These are phyloP conservation scores for Megaceryle maxima DNA, from an alignment of 2,113 vertebrate species.

Conservation along the genomic window DNA sequence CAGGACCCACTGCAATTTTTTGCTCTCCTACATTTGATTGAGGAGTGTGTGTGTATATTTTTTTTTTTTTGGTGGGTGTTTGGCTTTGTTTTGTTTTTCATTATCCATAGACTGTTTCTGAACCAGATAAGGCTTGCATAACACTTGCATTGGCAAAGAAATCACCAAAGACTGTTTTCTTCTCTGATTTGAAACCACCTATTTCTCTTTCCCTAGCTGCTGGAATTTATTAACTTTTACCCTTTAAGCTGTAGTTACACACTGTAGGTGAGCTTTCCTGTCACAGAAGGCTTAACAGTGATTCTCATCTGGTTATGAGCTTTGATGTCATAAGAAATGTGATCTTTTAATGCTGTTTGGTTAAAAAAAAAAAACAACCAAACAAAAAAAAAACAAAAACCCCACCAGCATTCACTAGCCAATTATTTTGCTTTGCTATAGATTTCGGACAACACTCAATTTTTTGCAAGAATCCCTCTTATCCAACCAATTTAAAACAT, in stretches of 20 bases:
- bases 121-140: not conserved
- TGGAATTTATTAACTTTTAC: not conserved
- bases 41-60: not conserved
- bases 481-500: not conserved
- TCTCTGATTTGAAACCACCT: not conserved
- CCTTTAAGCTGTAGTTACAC: not conserved
- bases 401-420: not conserved
- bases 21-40: not conserved
- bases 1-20: not conserved
- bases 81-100: not conserved
- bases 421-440: not conserved
- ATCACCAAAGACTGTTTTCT: not conserved
- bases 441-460: not conserved
- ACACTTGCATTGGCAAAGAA: not conserved
- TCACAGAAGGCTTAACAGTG: not conserved
- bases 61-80: not conserved
- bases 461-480: not conserved
- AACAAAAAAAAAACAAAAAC: not conserved
- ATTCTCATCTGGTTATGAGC: not conserved
- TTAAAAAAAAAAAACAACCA: not conserved
- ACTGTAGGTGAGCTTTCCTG: not conserved
- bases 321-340: not conserved
- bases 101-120: not conserved
- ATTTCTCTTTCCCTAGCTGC: not conserved
- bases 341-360: not conserved